Base-by-base conservation (phyloP, 2,797 vertebrate genomes). In the Trachops cirrhosus region DNA sequence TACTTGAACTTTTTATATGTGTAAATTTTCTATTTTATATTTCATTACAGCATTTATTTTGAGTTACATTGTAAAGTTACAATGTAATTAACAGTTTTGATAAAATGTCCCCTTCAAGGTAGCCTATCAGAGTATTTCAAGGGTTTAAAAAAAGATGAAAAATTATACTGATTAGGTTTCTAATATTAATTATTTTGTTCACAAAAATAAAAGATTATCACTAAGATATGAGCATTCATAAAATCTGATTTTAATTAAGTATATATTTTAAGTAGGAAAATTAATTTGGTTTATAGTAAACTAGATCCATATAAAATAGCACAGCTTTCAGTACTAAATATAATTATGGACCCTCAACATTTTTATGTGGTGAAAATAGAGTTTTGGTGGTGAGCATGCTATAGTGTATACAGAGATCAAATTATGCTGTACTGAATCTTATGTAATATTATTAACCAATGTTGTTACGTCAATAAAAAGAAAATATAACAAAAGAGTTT, bases 11-110 rank as follows among this genome's bases (percentile, higher is more conserved):
- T 75, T 44, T 70, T 26, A 22, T 75, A 50, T 70, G 15, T 78
- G n/a, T 44, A 87, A 52, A 44, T 44, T 89, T 92, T 32, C 59
- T 84, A 50, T 52, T 79, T 75, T 71, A n/a, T 10, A 75, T 87
- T 59, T 52, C 39, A 77, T 77, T 93, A 96, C 91, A 89, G 73
- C 3, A 88, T n/a, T 52, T 86, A 86, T 68, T 96, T 86, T 77
- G 26, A 85, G 52, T 39, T 92, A 48, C 54, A 77, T 0, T 88
- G 14, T 71, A 90, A 5, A 64, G 29, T 16, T 77, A 93, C 5
- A 93, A 39, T 26, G 68, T 78, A 93, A 74, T 2, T 73, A 87
- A 39, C 75, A 95, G 11, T 85, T 87, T 85, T 34, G 39, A 54
- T 21, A 75, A 96, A 77, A 92, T 11, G 50, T 74, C 32, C 2